Evolutionary conservation across 2,113 vertebrate genomes (phyloP).

Genomic region (Elephas maximus): DNA sequence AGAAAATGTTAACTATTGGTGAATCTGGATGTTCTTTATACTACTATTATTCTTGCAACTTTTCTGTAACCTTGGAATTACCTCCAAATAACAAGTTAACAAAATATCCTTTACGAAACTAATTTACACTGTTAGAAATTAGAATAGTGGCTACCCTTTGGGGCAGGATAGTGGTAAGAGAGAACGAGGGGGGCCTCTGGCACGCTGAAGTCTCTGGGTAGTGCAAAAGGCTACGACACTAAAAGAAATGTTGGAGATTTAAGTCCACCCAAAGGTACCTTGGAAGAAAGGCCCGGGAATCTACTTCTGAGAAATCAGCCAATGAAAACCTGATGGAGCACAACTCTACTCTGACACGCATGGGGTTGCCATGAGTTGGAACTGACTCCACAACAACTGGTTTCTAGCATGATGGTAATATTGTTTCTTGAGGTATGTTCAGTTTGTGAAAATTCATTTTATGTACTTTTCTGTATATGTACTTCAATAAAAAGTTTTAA

Average conservation of each 20-base stretch:
- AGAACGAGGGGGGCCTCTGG: neutral
- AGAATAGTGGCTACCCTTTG: neutral
- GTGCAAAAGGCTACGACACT: neutral
- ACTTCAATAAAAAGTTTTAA: slow-evolving; percentile 1
- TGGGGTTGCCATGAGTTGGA: neutral
- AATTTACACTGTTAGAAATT: neutral
- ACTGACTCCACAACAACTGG: neutral
- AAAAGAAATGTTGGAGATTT: neutral
- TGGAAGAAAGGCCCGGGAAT: neutral
- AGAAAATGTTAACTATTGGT: neutral
- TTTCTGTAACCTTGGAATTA: neutral
- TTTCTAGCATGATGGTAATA: neutral
- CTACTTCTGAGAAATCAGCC: neutral
- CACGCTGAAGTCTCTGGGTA: neutral
- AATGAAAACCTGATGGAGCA: neutral
- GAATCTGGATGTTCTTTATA: neutral
- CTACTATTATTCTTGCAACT: neutral
- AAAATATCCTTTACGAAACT: neutral
- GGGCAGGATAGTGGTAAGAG: neutral
- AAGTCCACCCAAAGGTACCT: neutral
- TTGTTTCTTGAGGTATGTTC: neutral
- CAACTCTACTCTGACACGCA: neutral
- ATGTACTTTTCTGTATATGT: neutral
- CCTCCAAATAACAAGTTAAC: neutral
- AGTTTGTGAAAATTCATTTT: neutral